Evolutionary conservation across 2,888 invertebrate genomes (phyloP).

Genomic region (Epinotia nisella): DNA sequence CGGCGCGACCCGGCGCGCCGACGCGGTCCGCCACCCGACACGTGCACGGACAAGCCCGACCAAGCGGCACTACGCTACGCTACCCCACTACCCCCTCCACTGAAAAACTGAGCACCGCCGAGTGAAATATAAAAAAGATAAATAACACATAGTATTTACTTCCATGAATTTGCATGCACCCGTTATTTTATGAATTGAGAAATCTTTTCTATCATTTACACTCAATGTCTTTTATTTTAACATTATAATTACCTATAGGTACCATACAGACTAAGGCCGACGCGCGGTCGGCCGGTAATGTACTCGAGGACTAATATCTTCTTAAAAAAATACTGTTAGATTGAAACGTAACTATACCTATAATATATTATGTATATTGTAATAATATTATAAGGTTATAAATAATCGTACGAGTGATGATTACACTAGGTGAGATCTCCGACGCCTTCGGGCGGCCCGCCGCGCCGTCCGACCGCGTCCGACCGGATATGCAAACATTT

Average conservation of each 20-base stretch:
- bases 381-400: slow-evolving; percentile 77
- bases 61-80: slow-evolving; percentile 49
- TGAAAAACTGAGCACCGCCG: slow-evolving; percentile 79
- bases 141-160: slow-evolving; percentile 82
- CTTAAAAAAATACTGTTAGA: slow-evolving; percentile 86
- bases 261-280: slow-evolving; percentile 79
- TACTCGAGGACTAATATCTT: slow-evolving; percentile 85
- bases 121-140: slow-evolving; percentile 85
- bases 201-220: slow-evolving; percentile 80
- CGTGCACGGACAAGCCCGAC: slow-evolving; percentile 34
- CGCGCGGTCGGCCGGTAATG: slow-evolving; percentile 76
- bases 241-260: slow-evolving; percentile 75
- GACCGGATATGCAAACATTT: slow-evolving; percentile 82
- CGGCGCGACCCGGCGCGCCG: slow-evolving; percentile 40
- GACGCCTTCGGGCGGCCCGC: slow-evolving; percentile 78
- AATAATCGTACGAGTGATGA: slow-evolving; percentile 78
- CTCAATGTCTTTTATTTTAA: slow-evolving; percentile 82
- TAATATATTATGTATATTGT: slow-evolving; percentile 78
- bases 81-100: slow-evolving; percentile 62
- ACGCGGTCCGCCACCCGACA: slow-evolving; percentile 20
- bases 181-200: slow-evolving; percentile 83
- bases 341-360: slow-evolving; percentile 84
- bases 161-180: slow-evolving; percentile 83
- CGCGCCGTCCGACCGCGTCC: slow-evolving; percentile 79
- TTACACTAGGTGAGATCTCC: slow-evolving; percentile 84